A percentile compares a stretch with the other conserved stretches of the same genome.
These are phyloP conservation scores for Phoronis australis DNA, from an alignment of 2,888 invertebrate genomes.

Conservation along the genomic window DNA sequence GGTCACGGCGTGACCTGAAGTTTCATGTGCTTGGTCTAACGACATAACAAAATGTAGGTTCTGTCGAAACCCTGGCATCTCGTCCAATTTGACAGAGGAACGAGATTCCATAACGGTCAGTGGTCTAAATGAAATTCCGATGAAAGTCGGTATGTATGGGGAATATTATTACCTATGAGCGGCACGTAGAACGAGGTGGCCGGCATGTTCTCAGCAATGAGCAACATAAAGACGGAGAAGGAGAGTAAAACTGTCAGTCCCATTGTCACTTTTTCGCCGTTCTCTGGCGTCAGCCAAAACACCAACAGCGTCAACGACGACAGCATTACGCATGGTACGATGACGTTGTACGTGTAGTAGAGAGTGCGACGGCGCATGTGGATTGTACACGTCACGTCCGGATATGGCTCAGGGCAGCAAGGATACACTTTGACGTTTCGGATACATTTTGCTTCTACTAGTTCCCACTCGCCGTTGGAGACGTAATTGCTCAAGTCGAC, in stretches of 20 bases:
- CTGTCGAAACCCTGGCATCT: too few species aligned
- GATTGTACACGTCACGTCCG: conserved; percentile 53
- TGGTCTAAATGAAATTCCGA: too few species aligned
- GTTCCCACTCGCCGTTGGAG: conserved; percentile 47
- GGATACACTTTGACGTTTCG: conserved; percentile 44
- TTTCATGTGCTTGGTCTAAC: too few species aligned
- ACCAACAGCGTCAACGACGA: conserved; percentile 60
- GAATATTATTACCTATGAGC: conserved; percentile 55
- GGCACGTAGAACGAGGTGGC: conserved; percentile 60
- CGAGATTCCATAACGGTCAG: too few species aligned
- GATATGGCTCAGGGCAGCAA: conserved; percentile 48
- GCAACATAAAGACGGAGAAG: conserved; percentile 60
- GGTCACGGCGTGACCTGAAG: too few species aligned
- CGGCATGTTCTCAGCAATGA: conserved; percentile 60
- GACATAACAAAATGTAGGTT: too few species aligned
- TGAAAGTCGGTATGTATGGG: too few species aligned
- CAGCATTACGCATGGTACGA: conserved; percentile 62
- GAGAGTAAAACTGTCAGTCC: conserved; percentile 59
- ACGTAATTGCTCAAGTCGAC: conserved; percentile 48
- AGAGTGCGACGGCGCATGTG: conserved; percentile 56
- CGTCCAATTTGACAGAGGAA: too few species aligned
- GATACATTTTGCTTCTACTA: conserved; percentile 32
- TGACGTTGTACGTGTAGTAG: conserved; percentile 58
- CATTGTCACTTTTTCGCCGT: conserved; percentile 58
- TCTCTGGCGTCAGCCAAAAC: conserved; percentile 58